Base-by-base conservation (phyloP, 2,888 invertebrate genomes). In the Melieria picta region DNA sequence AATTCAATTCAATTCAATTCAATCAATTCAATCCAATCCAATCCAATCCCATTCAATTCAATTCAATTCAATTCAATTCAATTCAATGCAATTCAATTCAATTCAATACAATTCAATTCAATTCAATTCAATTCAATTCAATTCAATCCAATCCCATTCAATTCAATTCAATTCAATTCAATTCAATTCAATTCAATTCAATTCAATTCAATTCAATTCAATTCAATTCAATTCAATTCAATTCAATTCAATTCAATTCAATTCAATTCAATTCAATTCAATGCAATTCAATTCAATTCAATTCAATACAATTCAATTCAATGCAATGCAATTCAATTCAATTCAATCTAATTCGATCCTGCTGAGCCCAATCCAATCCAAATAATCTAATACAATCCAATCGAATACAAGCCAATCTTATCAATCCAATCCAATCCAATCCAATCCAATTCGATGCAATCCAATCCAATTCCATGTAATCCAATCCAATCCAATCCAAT, bases 21-120 rank as follows among this genome's bases (percentile, higher is more conserved):
- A 30, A 30, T 30, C 16, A 16, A 16, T 16, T 1, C 16, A 16
- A 16, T 16, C 16, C 16, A 16, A 16, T 16, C 16, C 16, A 16
- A 16, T 16, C 6, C 65, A 65, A 65, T 65, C 42, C 62, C 46
- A 47, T 62, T 5, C 62, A 62, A 62, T 62, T n/a, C 45, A 62
- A 62, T 62, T 1, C 16, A 16, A 16, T 16, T 1, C 16, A 16
- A 16, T 16, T 1, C 16, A 16, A 16, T 16, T 1, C 16, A 16
- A 16, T 16, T 16, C 5, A 52, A 52, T 52, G 3, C 5, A 52
- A 52, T 52, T 1, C 52, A 52, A 52, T 52, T 1, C 52, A 52
- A 52, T 52, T 1, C 52, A 52, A n/a, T 7, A 1, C 52, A 52
- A 52, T 52, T 1, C 52, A 52, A 52, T 52, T 4, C 52, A 52